Evolutionary conservation across 2,888 invertebrate species (phyloP).

Genomic region (Synanthedon andrenaeformis): DNA sequence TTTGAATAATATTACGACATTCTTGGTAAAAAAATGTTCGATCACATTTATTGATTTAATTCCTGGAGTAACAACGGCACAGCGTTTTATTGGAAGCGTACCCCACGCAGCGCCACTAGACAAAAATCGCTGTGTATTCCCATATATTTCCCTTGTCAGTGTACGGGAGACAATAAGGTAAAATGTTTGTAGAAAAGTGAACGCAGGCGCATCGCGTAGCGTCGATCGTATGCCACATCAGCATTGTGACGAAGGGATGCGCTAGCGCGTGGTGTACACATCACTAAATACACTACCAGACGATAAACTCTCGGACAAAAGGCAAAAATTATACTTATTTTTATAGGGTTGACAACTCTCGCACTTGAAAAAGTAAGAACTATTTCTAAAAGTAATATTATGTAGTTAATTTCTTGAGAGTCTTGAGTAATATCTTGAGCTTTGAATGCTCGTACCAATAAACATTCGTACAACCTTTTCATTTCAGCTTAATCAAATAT

Average conservation of each 20-base stretch:
- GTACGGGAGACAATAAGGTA: constrained; percentile 46
- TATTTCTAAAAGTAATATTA: too few species aligned
- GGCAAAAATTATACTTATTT: too few species aligned
- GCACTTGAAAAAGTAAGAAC: too few species aligned
- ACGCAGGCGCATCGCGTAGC: constrained; percentile 47
- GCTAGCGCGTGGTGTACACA: background rate
- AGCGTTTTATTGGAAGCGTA: constrained; percentile 31
- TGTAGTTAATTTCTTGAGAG: too few species aligned
- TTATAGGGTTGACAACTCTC: too few species aligned
- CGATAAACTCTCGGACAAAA: too few species aligned
- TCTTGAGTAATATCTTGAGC: too few species aligned
- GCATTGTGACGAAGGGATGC: constrained; percentile 24
- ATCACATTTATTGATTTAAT: constrained; percentile 11
- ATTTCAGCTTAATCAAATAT: too few species aligned
- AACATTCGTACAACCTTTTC: too few species aligned
- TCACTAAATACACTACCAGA: too few species aligned
- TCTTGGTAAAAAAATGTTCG: background rate
- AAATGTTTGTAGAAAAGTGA: constrained; percentile 53
- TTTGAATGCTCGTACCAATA: too few species aligned
- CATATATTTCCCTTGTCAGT: constrained; percentile 57
- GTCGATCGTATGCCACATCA: constrained; percentile 40
- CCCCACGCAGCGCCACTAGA: constrained; percentile 61
- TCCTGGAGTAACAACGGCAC: constrained; percentile 4
- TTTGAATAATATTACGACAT: background rate
- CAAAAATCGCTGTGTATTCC: constrained; percentile 58